A percentile compares a stretch with the other conserved stretches of the same genome.
These are phyloP conservation scores for Aelia acuminata DNA, from an alignment of 2,888 invertebrate species.

Conservation along the genomic window DNA sequence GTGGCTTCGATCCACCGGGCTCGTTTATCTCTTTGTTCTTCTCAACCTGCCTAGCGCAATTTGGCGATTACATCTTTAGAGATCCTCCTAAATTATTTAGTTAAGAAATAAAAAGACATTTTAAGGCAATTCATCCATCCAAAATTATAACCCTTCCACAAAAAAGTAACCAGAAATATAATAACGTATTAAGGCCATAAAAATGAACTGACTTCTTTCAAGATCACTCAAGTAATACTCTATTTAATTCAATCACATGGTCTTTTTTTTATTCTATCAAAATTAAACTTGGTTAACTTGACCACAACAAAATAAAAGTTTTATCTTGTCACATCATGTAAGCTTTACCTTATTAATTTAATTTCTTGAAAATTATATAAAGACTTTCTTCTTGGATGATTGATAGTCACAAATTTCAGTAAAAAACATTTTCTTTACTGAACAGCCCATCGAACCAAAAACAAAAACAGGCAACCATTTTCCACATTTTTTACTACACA, in stretches of 20 bases:
- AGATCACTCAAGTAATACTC: not conserved
- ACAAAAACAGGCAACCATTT: too few species aligned
- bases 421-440: too few species aligned
- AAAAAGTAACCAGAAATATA: not conserved
- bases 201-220: not conserved
- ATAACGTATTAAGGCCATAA: not conserved
- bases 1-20: slow-evolving; percentile 58
- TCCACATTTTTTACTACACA: too few species aligned
- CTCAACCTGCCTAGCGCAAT: not conserved
- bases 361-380: too few species aligned
- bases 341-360: too few species aligned
- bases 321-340: too few species aligned
- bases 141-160: not conserved
- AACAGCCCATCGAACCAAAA: too few species aligned
- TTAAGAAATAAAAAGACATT: not conserved
- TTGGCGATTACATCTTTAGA: not conserved
- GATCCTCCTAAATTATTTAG: not conserved
- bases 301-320: too few species aligned
- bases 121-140: not conserved
- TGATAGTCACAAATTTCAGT: too few species aligned
- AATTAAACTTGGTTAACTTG: not conserved
- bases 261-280: too few species aligned
- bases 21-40: slow-evolving; percentile 38
- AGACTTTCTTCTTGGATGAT: too few species aligned
- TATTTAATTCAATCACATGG: not conserved